Evolutionary conservation across 2,797 vertebrate genomes (phyloP).

Genomic region (Mormyrus hasselquistii): DNA sequence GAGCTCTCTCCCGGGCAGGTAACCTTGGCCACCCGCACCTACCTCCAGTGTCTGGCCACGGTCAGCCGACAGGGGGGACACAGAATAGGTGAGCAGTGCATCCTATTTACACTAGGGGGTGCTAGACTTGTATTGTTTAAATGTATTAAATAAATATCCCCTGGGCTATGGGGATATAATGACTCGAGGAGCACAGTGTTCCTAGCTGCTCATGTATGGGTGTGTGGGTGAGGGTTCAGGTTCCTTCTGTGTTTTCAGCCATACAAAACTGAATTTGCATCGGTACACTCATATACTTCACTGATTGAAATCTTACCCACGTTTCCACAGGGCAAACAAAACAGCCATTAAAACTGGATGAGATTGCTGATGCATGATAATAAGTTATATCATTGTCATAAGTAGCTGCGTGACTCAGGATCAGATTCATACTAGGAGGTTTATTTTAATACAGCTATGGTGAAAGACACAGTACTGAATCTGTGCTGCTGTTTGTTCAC

Average conservation of each 20-base stretch:
- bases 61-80: constrained; percentile 86
- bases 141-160: background rate
- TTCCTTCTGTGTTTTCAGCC: background rate
- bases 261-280: background rate
- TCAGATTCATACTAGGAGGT: background rate
- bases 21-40: constrained; percentile 73
- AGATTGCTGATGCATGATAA: background rate
- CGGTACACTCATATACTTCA: background rate
- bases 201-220: background rate
- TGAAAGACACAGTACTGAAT: background rate
- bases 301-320: background rate
- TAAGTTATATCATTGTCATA: background rate
- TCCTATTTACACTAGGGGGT: background rate
- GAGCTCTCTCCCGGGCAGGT: constrained; percentile 64
- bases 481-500: background rate
- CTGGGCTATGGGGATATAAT: background rate
- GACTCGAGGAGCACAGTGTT: background rate
- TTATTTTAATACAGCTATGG: background rate
- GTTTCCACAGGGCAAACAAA: background rate
- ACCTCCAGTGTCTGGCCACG: constrained; percentile 86
- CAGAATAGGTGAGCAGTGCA: constrained; percentile 71
- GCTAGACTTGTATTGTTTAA: background rate
- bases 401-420: background rate
- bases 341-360: background rate
- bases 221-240: background rate